Conservation (phyloP, 2,888 invertebrate genomes). For the Chrysomela aeneicollis region DNA sequence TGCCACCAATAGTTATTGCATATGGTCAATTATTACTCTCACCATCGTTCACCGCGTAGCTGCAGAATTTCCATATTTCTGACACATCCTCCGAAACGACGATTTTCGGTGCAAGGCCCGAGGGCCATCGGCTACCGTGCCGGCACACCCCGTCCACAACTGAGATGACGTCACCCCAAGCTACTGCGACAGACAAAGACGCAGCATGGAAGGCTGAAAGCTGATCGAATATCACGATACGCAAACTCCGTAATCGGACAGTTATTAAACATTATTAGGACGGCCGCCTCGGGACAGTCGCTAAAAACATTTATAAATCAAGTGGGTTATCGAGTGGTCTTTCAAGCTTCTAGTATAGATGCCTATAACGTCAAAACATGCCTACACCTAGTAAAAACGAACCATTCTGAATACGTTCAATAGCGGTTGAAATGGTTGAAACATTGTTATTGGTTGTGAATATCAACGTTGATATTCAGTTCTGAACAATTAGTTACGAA, state of each 20-base stretch:
- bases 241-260: slow-evolving; percentile 55
- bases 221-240: slow-evolving; percentile 53
- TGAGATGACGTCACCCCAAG: slow-evolving; percentile 41
- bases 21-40: too few species aligned
- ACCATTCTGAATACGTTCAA: too few species aligned
- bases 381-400: too few species aligned
- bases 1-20: too few species aligned
- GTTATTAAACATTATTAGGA: slow-evolving; percentile 57
- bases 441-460: too few species aligned
- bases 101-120: slow-evolving; percentile 41
- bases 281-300: slow-evolving; percentile 34
- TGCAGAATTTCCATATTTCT: not conserved
- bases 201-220: slow-evolving; percentile 46
- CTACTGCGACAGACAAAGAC: slow-evolving; percentile 44
- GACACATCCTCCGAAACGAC: not conserved
- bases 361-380: too few species aligned
- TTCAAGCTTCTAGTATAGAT: too few species aligned
- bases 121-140: slow-evolving; percentile 55
- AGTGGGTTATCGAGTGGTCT: not conserved
- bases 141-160: slow-evolving; percentile 53
- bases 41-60: not conserved
- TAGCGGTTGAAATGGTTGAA: too few species aligned
- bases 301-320: slow-evolving; percentile 33
- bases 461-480: too few species aligned
- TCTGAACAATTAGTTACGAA: too few species aligned